Evolutionary conservation across 2,113 vertebrate genomes (phyloP), one percentile per base, ranked within the genome.

Genomic region (Daboia siamensis): DNA sequence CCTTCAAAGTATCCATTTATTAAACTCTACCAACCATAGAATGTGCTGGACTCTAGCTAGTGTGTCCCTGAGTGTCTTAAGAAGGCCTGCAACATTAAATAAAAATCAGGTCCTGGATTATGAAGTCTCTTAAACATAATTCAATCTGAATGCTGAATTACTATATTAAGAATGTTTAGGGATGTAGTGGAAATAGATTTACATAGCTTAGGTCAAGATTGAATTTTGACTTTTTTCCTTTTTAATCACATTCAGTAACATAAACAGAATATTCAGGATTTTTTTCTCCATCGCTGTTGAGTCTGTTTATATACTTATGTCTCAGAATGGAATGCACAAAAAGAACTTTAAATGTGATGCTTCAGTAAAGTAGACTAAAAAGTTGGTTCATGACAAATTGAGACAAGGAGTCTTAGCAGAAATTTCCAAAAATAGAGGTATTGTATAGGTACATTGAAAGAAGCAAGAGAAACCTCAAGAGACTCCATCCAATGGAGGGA

Each of bases 261-360:
- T 51, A 29, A 59, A 91, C 93, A 90, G 91, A 86, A 91, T 93
- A 96, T 92, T 90, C 91, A 93, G 5, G 92, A 90, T 95, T 87
- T 91, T 91, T 92, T 95, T 92, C 93, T 91, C 86, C 87, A 94
- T 94, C 88, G 74, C 87, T 0, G 17, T 91, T 57, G 20, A 15
- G 33, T 21, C 21, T 39, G 55, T n/a, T 92, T 87, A 9, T 20
- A n/a, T 24, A 87, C 29, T 26, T 52, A 52, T 26, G 15, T 84
- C 10, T 48, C 24, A 87, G 48, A 21, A 6, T 69, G 11, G 8
- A 44, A 12, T 57, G 29, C 11, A 44, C 52, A 26, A 48, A 55
- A 46, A 26, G 13, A 86, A 26, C 2, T 64, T 57, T 57, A 21
- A 56, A 46, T 87, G 46, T 55, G 7, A 13, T 56, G 26, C 3